Evolutionary conservation across 2,888 invertebrate species (phyloP), one percentile per base, ranked within the genome.

Genomic region (Ditula angustiorana): DNA sequence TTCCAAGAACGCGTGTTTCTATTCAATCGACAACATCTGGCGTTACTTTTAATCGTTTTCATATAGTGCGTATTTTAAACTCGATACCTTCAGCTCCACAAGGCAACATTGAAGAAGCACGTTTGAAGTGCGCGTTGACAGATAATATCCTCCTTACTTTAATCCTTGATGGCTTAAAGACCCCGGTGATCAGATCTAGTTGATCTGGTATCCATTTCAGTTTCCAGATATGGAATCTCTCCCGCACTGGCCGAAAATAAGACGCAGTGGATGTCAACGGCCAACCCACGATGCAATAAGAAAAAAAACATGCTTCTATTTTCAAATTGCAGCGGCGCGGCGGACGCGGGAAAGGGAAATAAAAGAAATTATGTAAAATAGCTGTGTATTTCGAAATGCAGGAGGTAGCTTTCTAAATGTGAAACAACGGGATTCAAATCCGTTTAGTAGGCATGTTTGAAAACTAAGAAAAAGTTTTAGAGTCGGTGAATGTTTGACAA

Each of bases 201-300:
- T n/a, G n/a, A n/a, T n/a, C n/a, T n/a, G 70, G 73, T 85, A 79
- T 78, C 63, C 82, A 73, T 67, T 74, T 76, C 79, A 79, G 75
- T 71, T 72, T 69, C 82, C 80, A 75, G 79, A 86, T 83, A 86
- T 84, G 86, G 88, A 79, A 82, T 82, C 87, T 80, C 86, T 80
- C 83, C 79, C 82, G 86, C 85, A 80, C 81, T 82, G 82, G 80
- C 85, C 87, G 77, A 86, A 90, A 90, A 91, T 91, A 90, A 81
- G 76, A 83, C 87, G 87, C 88, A 85, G 79, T 76, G 70, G 81
- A 86, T 87, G 90, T 86, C 88, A 87, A 85, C 87, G 90, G 79
- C 87, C 91, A 85, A 72, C 74, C 70, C 73, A 79, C 83, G 82
- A 88, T 90, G 91, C 91, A 90, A 87, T 76, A 84, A 82, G 79